Base-by-base conservation (phyloP, 2,797 vertebrate species). In the Strix occidentalis region DNA sequence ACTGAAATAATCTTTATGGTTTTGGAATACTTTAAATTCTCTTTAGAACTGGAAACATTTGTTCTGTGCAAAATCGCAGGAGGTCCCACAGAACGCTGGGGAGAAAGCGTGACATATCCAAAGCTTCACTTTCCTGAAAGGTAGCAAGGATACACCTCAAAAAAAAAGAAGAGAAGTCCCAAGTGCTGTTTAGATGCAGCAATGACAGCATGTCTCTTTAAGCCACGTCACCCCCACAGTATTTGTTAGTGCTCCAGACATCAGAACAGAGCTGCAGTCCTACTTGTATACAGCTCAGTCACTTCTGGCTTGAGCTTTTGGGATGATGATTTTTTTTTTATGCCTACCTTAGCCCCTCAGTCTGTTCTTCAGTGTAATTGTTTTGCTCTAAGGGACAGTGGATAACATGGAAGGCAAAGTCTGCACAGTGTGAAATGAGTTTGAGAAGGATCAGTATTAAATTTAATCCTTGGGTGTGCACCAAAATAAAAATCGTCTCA, bases 61-160 rank as follows among this genome's bases (percentile, higher is more conserved):
- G 10, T 57, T 74, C 35, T 77, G 23, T 25, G 19, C 48, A 86
- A 46, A 70, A 83, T n/a, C 63, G 18, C 33, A 43, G 48, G 43
- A 74, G 6, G 35, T 19, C 10, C 13, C 7, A 39, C 53, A 66
- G 13, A 80, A 83, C 0, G 0, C 16, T 8, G 10, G 14, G 6
- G 3, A 64, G 28, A 66, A 90, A 68, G 13, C 1, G 0, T 68
- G 11, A 61, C 51, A 63, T 74, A 41, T 11, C 39, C 16, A 56
- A 56, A 78, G 41, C 50, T 64, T 72, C 19, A 18, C 12, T 81
- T 33, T 60, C 53, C 29, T 43, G 45, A 63, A 83, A 70, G 13
- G 31, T 37, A 63, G 19, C 43, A 70, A 5, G 75, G 29, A 51
- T 23, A 46, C 12, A 20, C 53, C 23, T 90, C 12, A 43, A 35